Conservation (phyloP, 53 echinoderm and acorn worm genomes). For the Crossaster papposus region DNA sequence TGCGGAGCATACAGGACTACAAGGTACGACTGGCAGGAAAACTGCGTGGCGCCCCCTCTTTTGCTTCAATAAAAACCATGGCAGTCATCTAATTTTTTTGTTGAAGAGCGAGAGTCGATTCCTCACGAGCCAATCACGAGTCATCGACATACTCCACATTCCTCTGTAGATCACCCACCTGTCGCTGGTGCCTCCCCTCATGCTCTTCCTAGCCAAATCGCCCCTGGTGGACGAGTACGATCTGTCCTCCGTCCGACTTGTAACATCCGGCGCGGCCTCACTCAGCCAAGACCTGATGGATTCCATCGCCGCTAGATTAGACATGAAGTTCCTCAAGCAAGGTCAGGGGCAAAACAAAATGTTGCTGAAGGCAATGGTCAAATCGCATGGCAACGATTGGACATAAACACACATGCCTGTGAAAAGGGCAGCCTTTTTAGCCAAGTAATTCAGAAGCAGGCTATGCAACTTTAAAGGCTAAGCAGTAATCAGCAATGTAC, state of each 20-base stretch:
- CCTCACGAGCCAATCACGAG: too few relatives aligned
- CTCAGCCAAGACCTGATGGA: conserved; percentile 58
- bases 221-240: conserved; percentile 75
- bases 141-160: too few relatives aligned
- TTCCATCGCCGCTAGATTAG: conserved; percentile 33
- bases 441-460: too few relatives aligned
- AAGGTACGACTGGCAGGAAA: conserved; percentile 46
- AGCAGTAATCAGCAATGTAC: too few relatives aligned
- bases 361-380: too few relatives aligned
- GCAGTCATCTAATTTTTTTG: not conserved
- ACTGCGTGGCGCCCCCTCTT: not conserved
- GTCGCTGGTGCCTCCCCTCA: conserved; percentile 69
- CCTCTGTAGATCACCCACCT: conserved; percentile 43
- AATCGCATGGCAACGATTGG: too few relatives aligned
- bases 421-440: too few relatives aligned
- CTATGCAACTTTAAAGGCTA: too few relatives aligned
- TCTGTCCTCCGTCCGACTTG: conserved; percentile 52
- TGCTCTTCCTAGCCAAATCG: conserved; percentile 72
- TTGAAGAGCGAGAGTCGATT: too few relatives aligned
- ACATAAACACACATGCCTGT: too few relatives aligned
- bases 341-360: conserved; percentile 35
- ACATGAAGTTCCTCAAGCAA: conserved; percentile 48
- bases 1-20: conserved; percentile 66
- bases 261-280: conserved; percentile 71
- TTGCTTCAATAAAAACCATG: not conserved